Evolutionary conservation across 2,113 vertebrate genomes (phyloP), one percentile per base, ranked within the genome.

Genomic region (Conger conger): DNA sequence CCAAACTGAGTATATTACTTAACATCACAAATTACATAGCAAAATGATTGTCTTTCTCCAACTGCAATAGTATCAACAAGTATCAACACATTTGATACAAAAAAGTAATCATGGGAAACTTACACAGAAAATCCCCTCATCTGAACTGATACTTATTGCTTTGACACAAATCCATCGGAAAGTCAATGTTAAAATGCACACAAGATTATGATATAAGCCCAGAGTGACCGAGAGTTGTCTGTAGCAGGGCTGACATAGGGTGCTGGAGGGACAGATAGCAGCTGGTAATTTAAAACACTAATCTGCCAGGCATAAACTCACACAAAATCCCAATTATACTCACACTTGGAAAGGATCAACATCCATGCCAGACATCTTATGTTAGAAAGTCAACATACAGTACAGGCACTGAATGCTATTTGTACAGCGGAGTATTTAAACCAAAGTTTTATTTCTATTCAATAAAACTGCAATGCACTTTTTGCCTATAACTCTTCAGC

Each of bases 1-100:
- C 95, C 97, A 7, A 50, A 50, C 45, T 50, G 45, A 50, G 15
- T 50, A 50, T 50, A 13, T 50, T 50, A 1, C 45, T 50, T 50
- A 15, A 13, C 45, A 50, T 50, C 45, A 50, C 15, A 50, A 7
- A 50, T 50, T 50, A 15, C 45, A 13, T 8, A 9, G 11, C 11
- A 50, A 50, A 50, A 50, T 9, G 4, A 50, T 13, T 50, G 45
- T 13, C 11, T 50, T 13, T 50, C 15, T 13, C 45, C 57, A 73
- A 45, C 18, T 54, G 8, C 78, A 84, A 79, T 23, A 11, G n/a
- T n/a, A 9, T 38, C 30, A 4, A 40, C 20, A 17, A 35, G 45
- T 40, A 78, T 57, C 79, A 73, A 73, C 77, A 33, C 20, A 23
- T 35, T 11, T 54, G 42, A 50, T 54, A 3, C 73, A 5, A 20